These are phyloP conservation scores for Syngnathus acus DNA, from an alignment of 2,797 vertebrate species.

Conservation along the genomic window DNA sequence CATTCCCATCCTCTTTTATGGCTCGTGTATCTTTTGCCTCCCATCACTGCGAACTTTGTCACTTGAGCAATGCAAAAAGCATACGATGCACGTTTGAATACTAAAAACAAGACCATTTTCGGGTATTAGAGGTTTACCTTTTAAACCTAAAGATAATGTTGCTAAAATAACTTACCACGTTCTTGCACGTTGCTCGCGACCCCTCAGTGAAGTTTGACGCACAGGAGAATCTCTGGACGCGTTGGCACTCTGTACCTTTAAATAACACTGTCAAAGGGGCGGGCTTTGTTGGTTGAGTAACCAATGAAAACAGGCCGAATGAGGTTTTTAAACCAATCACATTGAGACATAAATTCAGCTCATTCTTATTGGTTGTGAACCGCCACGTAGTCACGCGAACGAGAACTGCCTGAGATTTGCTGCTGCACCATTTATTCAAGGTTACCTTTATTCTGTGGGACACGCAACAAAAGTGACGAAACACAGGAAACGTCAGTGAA, in stretches of 20 bases:
- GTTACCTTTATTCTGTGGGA: not conserved
- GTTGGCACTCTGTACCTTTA: slow-evolving; percentile 59
- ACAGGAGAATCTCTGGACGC: slow-evolving; percentile 16
- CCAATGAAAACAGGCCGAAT: slow-evolving; percentile 23
- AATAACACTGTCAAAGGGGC: slow-evolving; percentile 35
- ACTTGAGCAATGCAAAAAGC: not conserved
- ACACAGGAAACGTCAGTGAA: not conserved
- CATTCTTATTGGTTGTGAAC: slow-evolving; percentile 58
- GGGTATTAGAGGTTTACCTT: no score
- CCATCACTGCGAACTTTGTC: not conserved
- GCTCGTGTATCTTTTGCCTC: not conserved
- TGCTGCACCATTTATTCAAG: not conserved
- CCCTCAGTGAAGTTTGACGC: not conserved
- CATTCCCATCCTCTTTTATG: not conserved
- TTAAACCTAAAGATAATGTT: not conserved
- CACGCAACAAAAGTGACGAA: not conserved
- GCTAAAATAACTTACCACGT: slow-evolving; percentile 30
- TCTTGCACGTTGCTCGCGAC: not conserved
- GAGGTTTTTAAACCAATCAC: slow-evolving; percentile 48
- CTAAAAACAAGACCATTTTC: not conserved
- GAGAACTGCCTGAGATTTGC: not conserved
- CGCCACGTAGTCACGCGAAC: slow-evolving; percentile 79
- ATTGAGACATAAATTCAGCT: not conserved
- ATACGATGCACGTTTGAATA: not conserved
- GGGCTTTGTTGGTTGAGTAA: slow-evolving; percentile 1